Evolutionary conservation across 2,888 invertebrate species (phyloP).

Genomic region (Ecliptopera silaceata): DNA sequence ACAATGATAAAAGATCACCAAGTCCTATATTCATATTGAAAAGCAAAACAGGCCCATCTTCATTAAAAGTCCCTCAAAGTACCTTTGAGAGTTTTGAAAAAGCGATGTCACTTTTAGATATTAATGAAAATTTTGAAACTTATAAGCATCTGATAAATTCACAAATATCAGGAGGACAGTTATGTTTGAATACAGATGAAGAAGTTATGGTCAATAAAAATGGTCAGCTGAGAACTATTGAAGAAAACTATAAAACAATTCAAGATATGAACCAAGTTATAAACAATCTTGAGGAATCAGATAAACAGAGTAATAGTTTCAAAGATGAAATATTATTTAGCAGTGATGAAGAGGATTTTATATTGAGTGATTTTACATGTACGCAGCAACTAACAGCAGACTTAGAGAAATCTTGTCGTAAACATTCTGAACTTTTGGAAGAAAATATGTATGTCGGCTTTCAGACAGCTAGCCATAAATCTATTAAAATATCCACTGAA

Average conservation of each 20-base stretch:
- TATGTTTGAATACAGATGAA: conserved; percentile 45
- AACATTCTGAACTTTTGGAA: conserved; percentile 53
- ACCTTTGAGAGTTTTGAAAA: conserved; percentile 69
- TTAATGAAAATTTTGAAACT: conserved; percentile 44
- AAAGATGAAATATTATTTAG: conserved; percentile 71
- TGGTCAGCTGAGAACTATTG: conserved; percentile 38
- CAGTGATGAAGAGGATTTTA: conserved; percentile 68
- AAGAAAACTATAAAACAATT: conserved; percentile 26
- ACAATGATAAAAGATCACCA: conserved; percentile 34
- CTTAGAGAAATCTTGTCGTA: conserved; percentile 59
- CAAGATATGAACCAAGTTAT: too few relatives aligned
- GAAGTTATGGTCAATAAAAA: conserved; percentile 32
- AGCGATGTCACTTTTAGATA: conserved; percentile 54
- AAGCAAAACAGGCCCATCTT: conserved; percentile 35
- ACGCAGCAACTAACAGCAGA: conserved; percentile 68
- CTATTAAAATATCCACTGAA: conserved; percentile 60
- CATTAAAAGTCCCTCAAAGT: conserved; percentile 55
- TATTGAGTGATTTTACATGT: conserved; percentile 48
- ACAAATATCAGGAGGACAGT: conserved; percentile 56
- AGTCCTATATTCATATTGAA: conserved; percentile 56
- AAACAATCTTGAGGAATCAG: too few relatives aligned
- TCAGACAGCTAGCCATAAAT: conserved; percentile 71
- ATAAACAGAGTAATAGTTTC: conserved; percentile 34
- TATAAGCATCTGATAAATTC: conserved; percentile 62
- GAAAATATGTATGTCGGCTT: conserved; percentile 71